Percentiles rank a stretch among this genome's conserved stretches.
These are phyloP conservation scores for Chrysomallon squamiferum DNA, from an alignment of 1,140 invertebrate species.

Conservation along the genomic window DNA sequence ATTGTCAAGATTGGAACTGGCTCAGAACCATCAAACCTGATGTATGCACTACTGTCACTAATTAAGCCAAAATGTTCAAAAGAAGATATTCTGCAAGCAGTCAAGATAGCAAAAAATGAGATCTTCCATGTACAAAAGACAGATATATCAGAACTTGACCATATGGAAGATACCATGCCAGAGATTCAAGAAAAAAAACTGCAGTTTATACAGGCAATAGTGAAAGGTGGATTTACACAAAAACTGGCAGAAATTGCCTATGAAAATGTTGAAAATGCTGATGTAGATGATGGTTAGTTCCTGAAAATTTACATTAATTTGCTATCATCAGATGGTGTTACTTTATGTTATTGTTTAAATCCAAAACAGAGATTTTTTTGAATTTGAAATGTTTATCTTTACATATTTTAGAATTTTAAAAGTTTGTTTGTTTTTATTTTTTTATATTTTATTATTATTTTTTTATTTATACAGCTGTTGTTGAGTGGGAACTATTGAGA, in stretches of 20 bases:
- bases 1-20: conserved; percentile 28
- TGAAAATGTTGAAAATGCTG: neutral
- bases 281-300: neutral
- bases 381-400: no score
- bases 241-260: neutral
- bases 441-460: no score
- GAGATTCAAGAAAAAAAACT: neutral
- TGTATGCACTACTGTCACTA: conserved; percentile 37
- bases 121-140: neutral
- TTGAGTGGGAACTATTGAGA: no score
- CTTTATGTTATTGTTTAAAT: no score
- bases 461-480: no score
- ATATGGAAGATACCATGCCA: neutral
- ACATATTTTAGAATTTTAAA: no score
- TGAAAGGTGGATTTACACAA: neutral
- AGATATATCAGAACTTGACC: neutral
- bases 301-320: no score
- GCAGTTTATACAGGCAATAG: neutral
- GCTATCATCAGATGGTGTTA: no score
- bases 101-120: conserved; percentile 23
- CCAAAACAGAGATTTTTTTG: no score
- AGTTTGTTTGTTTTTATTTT: no score
- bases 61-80: conserved; percentile 29
- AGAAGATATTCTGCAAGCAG: conserved; percentile 27
- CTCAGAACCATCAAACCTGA: conserved; percentile 6